A percentile compares a stretch with the other conserved stretches of the same genome.
Evolutionary conservation across 2,113 vertebrate species (phyloP).

Genomic region (Gnathonemus echidnorhynchus): DNA sequence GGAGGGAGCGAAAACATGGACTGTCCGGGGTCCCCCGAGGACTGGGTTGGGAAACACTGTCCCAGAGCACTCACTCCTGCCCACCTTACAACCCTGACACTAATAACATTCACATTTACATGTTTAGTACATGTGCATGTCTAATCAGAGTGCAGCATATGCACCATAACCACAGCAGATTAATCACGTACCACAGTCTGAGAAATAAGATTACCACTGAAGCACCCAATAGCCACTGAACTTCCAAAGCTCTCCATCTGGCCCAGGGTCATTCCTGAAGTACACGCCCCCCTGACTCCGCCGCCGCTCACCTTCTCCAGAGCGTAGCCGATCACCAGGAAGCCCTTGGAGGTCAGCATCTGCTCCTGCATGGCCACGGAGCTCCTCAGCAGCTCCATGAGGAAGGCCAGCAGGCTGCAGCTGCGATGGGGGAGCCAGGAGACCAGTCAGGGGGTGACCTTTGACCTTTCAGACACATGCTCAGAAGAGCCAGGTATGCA

Average conservation of each 20-base stretch:
- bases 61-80: neutral
- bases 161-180: neutral
- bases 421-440: constrained; percentile 53
- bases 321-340: constrained; percentile 92
- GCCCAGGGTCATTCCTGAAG: neutral
- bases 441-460: neutral
- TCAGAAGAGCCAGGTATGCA: neutral
- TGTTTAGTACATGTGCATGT: neutral
- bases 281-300: neutral
- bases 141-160: neutral
- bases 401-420: constrained; percentile 84
- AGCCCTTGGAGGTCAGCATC: constrained; percentile 94
- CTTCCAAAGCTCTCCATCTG: neutral
- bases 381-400: constrained; percentile 90
- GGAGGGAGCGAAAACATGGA: too few relatives aligned
- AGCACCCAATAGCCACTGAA: neutral
- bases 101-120: neutral
- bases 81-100: neutral
- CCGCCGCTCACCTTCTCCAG: constrained; percentile 80
- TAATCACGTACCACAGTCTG: neutral
- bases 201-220: neutral
- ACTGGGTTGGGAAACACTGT: too few relatives aligned
- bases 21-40: too few relatives aligned
- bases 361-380: constrained; percentile 98
- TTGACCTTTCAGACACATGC: neutral